A percentile compares a stretch with the other conserved stretches of the same genome.
Evolutionary conservation across 1,140 invertebrate genomes (phyloP).

Genomic region (Chlorops oryzae): DNA sequence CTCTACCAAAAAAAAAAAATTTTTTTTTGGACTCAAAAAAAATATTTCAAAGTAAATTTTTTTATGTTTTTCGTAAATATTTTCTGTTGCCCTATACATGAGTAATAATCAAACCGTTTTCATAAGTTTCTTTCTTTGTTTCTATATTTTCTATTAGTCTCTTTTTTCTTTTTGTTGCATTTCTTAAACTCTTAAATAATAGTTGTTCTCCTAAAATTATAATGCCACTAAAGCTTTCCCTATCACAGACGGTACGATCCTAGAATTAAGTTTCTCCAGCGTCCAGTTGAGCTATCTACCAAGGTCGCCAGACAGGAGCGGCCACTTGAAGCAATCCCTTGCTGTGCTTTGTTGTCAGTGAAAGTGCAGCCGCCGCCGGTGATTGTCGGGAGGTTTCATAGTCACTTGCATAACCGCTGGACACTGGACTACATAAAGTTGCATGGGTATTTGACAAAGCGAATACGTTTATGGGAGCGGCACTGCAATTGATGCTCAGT

Average conservation of each 20-base stretch:
- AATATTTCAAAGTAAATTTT: no score
- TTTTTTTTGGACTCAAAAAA: no score
- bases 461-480: background rate
- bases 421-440: conserved; percentile 34
- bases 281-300: no score
- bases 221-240: conserved; percentile 11
- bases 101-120: no score
- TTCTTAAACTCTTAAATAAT: background rate
- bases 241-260: conserved; percentile 1
- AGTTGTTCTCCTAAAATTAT: conserved; percentile 3
- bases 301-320: conserved; percentile 38
- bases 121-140: no score
- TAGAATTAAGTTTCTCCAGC: no score
- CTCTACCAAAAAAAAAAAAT: no score
- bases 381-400: conserved; percentile 16
- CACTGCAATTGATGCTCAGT: conserved; percentile 30
- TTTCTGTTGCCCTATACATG: no score
- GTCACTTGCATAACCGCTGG: conserved; percentile 44
- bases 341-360: conserved; percentile 19
- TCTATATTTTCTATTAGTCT: no score
- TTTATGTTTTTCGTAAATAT: no score
- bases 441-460: no score
- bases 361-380: background rate
- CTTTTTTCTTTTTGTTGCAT: no score
- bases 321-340: conserved; percentile 27